Evolutionary conservation across 2,797 vertebrate genomes (phyloP), one percentile per base, ranked within the genome.

Genomic region (Percopsis omiscomaycus): DNA sequence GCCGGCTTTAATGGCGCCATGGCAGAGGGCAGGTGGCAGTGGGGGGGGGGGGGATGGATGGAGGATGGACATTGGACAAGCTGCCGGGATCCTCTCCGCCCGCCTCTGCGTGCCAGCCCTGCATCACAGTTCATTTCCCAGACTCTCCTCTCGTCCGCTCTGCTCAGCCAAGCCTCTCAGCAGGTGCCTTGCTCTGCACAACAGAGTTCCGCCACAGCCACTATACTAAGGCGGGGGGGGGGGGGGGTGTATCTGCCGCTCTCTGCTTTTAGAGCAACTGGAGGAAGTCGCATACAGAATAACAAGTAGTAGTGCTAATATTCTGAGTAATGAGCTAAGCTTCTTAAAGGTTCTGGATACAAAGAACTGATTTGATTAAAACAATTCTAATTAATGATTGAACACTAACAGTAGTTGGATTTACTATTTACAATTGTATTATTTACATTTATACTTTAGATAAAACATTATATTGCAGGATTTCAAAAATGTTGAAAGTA

Each of bases 131-230:
- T 89, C 80, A 84, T 80, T 88, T 88, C 81, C 61, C 84, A 78
- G 79, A 79, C 76, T 80, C 80, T 68, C 68, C 72, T 87, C 68
- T 77, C 62, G 77, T 84, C 73, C 49, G 37, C 74, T 81, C 46
- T 55, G 75, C 84, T 82, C 72, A 73, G 89, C 89, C 89, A 89
- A 89, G 79, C 73, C 75, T 89, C 88, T 49, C 83, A 84, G 89
- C 88, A 90, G 86, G 91, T 86, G 84, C 77, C 80, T 75, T 73
- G 71, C 73, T 73, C 73, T 54, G 74, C 84, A 75, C 68, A 76
- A 5, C 30, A 59, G 73, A 78, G 80, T 49, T 67, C 59, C 75
- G 81, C 65, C 71, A 50, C 29, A 8, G 27, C n/a, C 9, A 55
- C 69, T 15, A 49, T 59, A 45, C 71, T 47, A n/a, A n/a, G n/a